Conservation (phyloP, 1,140 invertebrate genomes). For the Caerostris extrusa region DNA sequence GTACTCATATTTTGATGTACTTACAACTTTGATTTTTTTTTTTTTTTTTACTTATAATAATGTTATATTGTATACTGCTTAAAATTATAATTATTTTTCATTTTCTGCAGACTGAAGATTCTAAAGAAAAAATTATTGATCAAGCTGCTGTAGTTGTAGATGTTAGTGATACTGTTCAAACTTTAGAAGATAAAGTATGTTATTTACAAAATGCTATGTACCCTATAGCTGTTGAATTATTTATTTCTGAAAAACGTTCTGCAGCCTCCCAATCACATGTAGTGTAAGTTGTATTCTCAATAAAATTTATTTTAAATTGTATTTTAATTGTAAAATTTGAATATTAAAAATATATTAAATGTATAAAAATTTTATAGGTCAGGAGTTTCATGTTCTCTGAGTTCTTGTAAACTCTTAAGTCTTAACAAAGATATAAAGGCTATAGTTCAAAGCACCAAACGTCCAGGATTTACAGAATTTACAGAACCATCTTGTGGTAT, state of each 20-base stretch:
- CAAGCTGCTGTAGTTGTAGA: constrained; percentile 93
- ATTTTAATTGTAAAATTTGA: no score
- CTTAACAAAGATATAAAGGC: neutral
- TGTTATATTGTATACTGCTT: no score
- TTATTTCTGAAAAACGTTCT: constrained; percentile 86
- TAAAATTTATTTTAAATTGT: neutral
- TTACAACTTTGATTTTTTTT: no score
- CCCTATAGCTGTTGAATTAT: constrained; percentile 90
- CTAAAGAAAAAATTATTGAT: constrained; percentile 87
- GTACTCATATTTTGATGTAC: no score
- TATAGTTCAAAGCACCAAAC: neutral
- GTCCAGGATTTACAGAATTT: constrained; percentile 87
- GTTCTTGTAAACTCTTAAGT: neutral
- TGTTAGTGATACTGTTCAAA: constrained; percentile 88
- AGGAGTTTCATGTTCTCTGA: neutral
- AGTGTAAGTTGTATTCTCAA: neutral
- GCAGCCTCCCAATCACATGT: neutral
- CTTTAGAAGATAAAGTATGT: constrained; percentile 90
- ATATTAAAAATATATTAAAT: neutral
- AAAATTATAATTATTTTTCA: neutral
- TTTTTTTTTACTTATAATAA: no score
- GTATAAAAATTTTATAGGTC: neutral
- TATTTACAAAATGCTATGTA: constrained; percentile 91
- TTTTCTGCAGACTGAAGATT: neutral
- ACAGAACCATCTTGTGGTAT: constrained; percentile 96